Evolutionary conservation across 2,113 vertebrate genomes (phyloP).

Genomic region (Saccopteryx bilineata): DNA sequence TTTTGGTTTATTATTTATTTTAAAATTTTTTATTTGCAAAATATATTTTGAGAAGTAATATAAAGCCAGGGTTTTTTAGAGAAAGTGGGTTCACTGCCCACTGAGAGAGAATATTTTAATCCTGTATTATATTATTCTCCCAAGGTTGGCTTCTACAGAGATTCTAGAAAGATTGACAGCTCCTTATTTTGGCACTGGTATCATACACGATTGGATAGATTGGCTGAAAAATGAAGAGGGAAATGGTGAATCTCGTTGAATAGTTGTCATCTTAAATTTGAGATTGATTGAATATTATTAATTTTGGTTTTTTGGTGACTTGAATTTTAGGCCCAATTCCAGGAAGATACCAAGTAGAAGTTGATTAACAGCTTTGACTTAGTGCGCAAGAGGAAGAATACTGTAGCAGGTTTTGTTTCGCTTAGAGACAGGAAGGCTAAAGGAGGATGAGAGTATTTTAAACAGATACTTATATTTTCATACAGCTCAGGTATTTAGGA

Average conservation of each 20-base stretch:
- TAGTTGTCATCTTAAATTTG: conserved; percentile 2
- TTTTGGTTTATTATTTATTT: not conserved
- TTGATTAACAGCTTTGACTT: not conserved
- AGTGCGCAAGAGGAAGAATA: not conserved
- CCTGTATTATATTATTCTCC: not conserved
- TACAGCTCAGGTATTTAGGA: not conserved
- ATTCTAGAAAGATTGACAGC: not conserved
- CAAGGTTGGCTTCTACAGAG: not conserved
- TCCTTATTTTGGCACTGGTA: not conserved
- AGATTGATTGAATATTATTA: conserved; percentile 16
- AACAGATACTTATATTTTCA: not conserved
- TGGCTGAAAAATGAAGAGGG: not conserved
- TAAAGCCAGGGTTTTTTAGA: not conserved
- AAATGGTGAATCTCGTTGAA: not conserved
- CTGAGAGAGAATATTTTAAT: conserved; percentile 12
- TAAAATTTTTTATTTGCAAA: not conserved
- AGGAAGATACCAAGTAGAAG: not conserved
- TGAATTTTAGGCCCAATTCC: conserved; percentile 27
- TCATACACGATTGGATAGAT: not conserved
- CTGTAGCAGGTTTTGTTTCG: not conserved
- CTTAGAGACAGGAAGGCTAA: not conserved
- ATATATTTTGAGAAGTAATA: not conserved
- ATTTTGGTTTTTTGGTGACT: conserved; percentile 17
- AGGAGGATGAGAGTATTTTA: not conserved
- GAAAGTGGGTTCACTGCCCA: not conserved